Evolutionary conservation across 2,797 vertebrate species (phyloP).

Genomic region (Gallinago solitaria): DNA sequence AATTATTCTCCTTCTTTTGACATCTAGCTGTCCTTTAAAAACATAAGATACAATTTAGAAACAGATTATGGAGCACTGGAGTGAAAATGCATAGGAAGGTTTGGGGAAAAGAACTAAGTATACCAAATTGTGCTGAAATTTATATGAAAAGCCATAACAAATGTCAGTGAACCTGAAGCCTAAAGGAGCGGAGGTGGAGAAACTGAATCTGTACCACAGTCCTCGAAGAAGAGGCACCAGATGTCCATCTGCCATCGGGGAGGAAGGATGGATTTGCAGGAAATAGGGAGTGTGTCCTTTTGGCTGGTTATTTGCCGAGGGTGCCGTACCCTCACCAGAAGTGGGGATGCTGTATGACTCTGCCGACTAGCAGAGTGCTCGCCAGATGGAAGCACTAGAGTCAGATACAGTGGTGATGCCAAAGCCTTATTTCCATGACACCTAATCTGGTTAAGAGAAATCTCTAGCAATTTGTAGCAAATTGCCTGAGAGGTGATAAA

Average conservation of each 20-base stretch:
- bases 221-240: background rate
- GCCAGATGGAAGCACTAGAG: background rate
- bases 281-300: background rate
- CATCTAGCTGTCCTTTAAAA: background rate
- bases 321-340: background rate
- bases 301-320: background rate
- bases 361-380: background rate
- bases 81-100: background rate
- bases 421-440: background rate
- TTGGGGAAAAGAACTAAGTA: background rate
- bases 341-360: background rate
- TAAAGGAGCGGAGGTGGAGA: background rate
- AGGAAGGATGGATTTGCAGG: background rate
- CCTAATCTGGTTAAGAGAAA: background rate
- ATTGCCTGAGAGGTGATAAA: background rate
- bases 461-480: background rate
- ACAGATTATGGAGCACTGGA: background rate
- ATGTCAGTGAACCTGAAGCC: background rate
- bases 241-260: background rate
- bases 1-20: conserved; percentile 20
- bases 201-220: background rate
- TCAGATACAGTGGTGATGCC: background rate
- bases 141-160: background rate
- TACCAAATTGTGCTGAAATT: background rate
- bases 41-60: background rate